phyloP scores from a whole-genome alignment of 2,888 invertebrate genomes.

The Tenthredo distinguenda region DNA sequence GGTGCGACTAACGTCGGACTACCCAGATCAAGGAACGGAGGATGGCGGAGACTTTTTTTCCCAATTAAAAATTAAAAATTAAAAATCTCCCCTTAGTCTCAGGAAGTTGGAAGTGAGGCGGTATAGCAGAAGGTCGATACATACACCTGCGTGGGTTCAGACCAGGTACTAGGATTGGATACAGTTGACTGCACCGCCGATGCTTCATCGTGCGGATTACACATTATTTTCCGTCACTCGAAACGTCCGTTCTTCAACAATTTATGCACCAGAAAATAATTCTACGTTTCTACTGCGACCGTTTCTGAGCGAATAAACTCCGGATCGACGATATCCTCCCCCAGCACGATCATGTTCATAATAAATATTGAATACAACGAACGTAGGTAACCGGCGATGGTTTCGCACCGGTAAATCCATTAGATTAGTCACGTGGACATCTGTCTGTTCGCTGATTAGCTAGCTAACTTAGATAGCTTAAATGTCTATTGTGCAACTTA shows the following conservation, averaged over 20 bases:
- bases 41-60: slow-evolving; percentile 64
- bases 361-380: neutral
- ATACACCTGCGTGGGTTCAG: slow-evolving; percentile 20
- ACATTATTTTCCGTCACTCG: slow-evolving; percentile 68
- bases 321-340: neutral
- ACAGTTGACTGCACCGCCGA: slow-evolving; percentile 69
- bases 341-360: neutral
- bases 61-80: slow-evolving; percentile 78
- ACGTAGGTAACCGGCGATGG: neutral
- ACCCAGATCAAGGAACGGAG: slow-evolving; percentile 1
- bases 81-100: slow-evolving; percentile 62
- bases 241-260: neutral
- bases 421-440: neutral
- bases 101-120: neutral
- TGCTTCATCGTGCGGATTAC: slow-evolving; percentile 74
- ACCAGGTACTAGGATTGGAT: slow-evolving; percentile 27
- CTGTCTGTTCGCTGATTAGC: neutral
- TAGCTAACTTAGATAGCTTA: neutral
- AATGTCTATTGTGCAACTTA: neutral
- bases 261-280: slow-evolving; percentile 20
- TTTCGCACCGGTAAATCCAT: slow-evolving; percentile 1
- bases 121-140: neutral
- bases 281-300: neutral
- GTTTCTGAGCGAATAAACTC: neutral
- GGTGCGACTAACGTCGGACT: slow-evolving; percentile 3